These are phyloP conservation scores for Pterocles burchelli DNA, from an alignment of 2,113 vertebrate species.

Conservation along the genomic window DNA sequence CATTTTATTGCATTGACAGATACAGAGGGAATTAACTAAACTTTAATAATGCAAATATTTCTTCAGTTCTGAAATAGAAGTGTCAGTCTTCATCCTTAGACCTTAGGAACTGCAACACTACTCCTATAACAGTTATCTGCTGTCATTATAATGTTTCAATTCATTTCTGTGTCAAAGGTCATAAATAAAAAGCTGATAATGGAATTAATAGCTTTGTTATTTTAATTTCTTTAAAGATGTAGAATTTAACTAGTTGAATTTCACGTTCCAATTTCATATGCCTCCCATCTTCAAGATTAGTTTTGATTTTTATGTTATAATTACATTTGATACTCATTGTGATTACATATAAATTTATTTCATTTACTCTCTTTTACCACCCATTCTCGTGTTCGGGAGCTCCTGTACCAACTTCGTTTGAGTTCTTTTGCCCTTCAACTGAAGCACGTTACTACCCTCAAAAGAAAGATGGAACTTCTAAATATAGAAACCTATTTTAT, in stretches of 20 bases:
- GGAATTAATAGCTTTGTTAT: background rate
- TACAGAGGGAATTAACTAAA: background rate
- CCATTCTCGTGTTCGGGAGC: background rate
- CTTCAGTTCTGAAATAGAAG: constrained; percentile 9
- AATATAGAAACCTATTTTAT: constrained; percentile 49
- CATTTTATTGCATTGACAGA: background rate
- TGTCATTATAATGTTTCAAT: constrained; percentile 1
- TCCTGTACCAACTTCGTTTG: background rate
- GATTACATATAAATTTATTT: background rate
- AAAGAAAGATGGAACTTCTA: constrained; percentile 39
- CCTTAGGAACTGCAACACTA: background rate
- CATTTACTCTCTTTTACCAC: background rate
- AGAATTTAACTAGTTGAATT: background rate
- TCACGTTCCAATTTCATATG: background rate
- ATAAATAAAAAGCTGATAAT: constrained; percentile 25
- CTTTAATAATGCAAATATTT: constrained; percentile 28
- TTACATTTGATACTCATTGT: background rate
- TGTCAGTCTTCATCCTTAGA: background rate
- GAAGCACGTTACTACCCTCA: background rate
- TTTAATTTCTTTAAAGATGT: background rate
- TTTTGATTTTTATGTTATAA: constrained; percentile 1
- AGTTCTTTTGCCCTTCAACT: constrained; percentile 35
- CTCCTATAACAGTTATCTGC: background rate
- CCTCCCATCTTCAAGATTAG: background rate
- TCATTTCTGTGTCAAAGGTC: background rate